phyloP scores from a whole-genome alignment of 53 echinoderm and acorn worm species.

The Echinometra lucunter region DNA sequence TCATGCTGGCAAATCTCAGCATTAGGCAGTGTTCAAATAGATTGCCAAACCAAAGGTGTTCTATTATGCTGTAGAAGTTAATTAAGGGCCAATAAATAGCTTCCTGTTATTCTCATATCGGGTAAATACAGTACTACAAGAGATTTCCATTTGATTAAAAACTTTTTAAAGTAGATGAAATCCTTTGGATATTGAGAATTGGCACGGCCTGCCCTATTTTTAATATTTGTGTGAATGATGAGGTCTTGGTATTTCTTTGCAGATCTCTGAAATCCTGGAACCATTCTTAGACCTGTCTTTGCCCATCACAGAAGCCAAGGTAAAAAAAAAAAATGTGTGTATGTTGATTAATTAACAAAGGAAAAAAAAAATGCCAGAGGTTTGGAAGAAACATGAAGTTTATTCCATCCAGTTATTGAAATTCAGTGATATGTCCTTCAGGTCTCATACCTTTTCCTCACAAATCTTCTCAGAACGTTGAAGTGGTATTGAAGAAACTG shows the following conservation, averaged over 20 bases:
- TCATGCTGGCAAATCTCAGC: too few species aligned
- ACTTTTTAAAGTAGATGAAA: too few species aligned
- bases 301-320: constrained; percentile 97
- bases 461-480: not conserved
- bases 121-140: too few species aligned
- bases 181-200: too few species aligned
- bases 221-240: not conserved
- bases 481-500: too few species aligned
- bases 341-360: not conserved
- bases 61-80: too few species aligned
- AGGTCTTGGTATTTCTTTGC: not conserved
- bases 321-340: constrained; percentile 9
- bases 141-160: too few species aligned
- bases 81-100: too few species aligned
- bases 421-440: not conserved
- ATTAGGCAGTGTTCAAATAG: too few species aligned
- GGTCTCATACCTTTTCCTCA: not conserved
- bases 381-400: not conserved
- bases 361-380: too few species aligned
- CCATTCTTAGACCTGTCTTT: constrained; percentile 98
- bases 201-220: not conserved
- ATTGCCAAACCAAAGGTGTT: too few species aligned
- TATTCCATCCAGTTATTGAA: not conserved
- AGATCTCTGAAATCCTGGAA: constrained; percentile 96
- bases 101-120: too few species aligned